phyloP scores from a whole-genome alignment of 2,797 vertebrate species.

The Luscinia luscinia region DNA sequence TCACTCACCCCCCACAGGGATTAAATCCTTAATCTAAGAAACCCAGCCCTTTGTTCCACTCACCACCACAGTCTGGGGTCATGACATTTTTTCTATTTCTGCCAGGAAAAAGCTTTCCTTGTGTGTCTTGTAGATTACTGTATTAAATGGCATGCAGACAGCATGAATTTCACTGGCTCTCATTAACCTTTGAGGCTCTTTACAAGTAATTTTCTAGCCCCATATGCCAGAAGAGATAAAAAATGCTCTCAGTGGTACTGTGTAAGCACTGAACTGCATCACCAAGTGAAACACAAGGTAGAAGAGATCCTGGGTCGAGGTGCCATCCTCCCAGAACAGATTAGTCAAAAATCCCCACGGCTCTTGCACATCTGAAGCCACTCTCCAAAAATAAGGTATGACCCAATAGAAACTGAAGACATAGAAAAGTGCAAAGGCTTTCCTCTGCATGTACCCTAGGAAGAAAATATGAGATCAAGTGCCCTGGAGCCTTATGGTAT shows the following conservation, averaged over 20 bases:
- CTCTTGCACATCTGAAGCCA: background rate
- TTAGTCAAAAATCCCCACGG: background rate
- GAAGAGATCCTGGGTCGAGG: background rate
- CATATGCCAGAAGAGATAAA: background rate
- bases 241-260: background rate
- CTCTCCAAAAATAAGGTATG: background rate
- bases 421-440: background rate
- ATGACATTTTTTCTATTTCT: background rate
- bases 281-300: background rate
- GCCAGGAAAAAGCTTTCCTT: background rate
- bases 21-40: constrained; percentile 31
- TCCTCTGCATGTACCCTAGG: background rate
- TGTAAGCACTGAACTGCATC: background rate
- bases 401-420: background rate
- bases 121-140: background rate
- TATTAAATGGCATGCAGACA: background rate
- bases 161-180: background rate
- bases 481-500: background rate
- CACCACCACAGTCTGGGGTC: background rate
- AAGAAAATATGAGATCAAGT: background rate
- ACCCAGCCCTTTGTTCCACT: background rate
- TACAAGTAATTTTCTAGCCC: background rate
- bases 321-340: background rate
- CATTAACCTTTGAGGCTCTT: constrained; percentile 14
- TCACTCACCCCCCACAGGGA: background rate